These are phyloP conservation scores for Sepioteuthis lessoniana DNA, from an alignment of 2,888 invertebrate species.

Conservation along the genomic window DNA sequence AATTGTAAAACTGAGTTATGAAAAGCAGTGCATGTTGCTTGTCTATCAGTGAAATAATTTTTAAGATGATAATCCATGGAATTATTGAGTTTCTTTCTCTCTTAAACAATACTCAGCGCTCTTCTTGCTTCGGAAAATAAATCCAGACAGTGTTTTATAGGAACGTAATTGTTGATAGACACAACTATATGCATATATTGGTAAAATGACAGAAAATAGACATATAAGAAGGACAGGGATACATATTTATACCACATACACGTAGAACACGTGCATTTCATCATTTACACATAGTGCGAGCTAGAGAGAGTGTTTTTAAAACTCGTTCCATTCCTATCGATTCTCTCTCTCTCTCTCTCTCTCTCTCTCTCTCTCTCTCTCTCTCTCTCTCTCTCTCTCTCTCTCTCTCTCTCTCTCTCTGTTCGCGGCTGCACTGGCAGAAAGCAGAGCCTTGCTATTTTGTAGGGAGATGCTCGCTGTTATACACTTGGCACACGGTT, in stretches of 20 bases:
- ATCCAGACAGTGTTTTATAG: background rate
- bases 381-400: background rate
- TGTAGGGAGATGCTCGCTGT: background rate
- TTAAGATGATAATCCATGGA: background rate
- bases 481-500: background rate
- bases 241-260: background rate
- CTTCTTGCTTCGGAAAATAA: background rate
- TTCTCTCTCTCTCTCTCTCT: background rate
- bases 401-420: too few species aligned
- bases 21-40: background rate
- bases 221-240: background rate
- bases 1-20: background rate
- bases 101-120: background rate
- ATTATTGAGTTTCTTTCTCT: background rate
- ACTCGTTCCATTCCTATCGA: background rate
- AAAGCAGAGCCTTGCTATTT: conserved; percentile 17
- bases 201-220: background rate
- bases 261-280: background rate
- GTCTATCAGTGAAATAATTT: background rate
- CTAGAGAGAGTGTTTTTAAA: background rate
- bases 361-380: too few species aligned
- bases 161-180: background rate
- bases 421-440: background rate
- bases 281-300: background rate
- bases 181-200: background rate